These are phyloP conservation scores for Melanotaenia maccullochi DNA, from an alignment of 2,797 vertebrate species.

Conservation along the genomic window DNA sequence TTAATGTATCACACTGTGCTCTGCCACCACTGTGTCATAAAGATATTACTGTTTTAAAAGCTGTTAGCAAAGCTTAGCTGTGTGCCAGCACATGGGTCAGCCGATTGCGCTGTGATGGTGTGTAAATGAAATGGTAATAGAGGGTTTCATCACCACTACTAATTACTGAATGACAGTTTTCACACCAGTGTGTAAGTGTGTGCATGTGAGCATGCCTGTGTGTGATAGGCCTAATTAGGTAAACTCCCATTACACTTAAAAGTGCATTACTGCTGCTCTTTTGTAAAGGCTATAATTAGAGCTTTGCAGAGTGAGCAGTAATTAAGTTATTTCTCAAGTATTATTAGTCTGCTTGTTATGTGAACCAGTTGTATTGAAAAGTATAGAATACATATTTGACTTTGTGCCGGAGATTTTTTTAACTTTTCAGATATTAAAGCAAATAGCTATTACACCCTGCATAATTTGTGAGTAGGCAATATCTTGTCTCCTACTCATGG, in stretches of 20 bases:
- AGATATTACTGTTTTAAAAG: slow-evolving; percentile 55
- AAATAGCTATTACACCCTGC: slow-evolving; percentile 45
- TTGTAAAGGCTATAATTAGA: slow-evolving; percentile 78
- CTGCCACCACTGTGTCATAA: slow-evolving; percentile 30
- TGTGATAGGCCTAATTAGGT: slow-evolving; percentile 75
- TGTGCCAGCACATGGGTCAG: slow-evolving; percentile 56
- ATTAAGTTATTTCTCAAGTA: slow-evolving; percentile 77
- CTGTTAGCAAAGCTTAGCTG: slow-evolving; percentile 35
- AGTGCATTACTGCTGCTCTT: slow-evolving; percentile 78
- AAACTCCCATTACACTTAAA: slow-evolving; percentile 80
- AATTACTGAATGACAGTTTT: slow-evolving; percentile 72
- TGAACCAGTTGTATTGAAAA: slow-evolving; percentile 60
- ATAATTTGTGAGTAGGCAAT: slow-evolving; percentile 37
- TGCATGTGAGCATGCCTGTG: slow-evolving; percentile 36
- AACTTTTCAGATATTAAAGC: slow-evolving; percentile 57
- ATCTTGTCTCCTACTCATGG: slow-evolving; percentile 27
- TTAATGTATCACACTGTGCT: slow-evolving; percentile 36
- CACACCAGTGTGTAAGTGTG: slow-evolving; percentile 48
- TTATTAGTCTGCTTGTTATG: slow-evolving; percentile 70
- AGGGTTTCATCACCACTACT: slow-evolving; percentile 70
- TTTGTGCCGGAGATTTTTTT: slow-evolving; percentile 41
- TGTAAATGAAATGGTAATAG: slow-evolving; percentile 72
- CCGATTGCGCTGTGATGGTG: slow-evolving; percentile 41
- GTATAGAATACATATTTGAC: slow-evolving; percentile 64
- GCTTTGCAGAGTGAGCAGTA: slow-evolving; percentile 63